Conservation (phyloP, 2,797 vertebrate genomes). For the Crenichthys baileyi region DNA sequence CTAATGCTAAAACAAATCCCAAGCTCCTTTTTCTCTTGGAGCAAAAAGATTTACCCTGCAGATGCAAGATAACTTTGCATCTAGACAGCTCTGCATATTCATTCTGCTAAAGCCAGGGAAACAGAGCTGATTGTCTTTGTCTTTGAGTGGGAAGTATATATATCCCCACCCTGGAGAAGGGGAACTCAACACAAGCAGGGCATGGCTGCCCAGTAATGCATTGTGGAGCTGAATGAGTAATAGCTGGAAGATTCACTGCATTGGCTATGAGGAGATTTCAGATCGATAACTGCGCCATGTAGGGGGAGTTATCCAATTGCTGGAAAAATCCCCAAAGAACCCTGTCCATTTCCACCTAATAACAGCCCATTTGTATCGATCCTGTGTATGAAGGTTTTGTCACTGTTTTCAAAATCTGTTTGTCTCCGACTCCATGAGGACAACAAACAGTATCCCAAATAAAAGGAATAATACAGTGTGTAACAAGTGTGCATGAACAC, state of each 20-base stretch:
- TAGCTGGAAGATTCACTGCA: constrained; percentile 32
- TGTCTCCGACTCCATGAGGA: constrained; percentile 19
- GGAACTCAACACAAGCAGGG: constrained; percentile 28
- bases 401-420: constrained; percentile 35
- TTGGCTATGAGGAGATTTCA: constrained; percentile 38
- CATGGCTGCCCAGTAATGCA: constrained; percentile 18
- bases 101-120: constrained; percentile 22
- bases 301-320: constrained; percentile 53
- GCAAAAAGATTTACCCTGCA: constrained; percentile 31
- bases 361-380: constrained; percentile 50
- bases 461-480: constrained; percentile 16
- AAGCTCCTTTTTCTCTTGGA: constrained; percentile 32
- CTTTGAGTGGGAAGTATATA: constrained; percentile 28
- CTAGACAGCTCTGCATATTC: constrained; percentile 25
- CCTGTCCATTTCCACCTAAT: constrained; percentile 49
- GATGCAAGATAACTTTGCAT: constrained; percentile 42
- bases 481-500: constrained; percentile 19
- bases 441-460: constrained; percentile 18
- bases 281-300: constrained; percentile 49
- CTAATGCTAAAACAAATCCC: constrained; percentile 31
- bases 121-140: constrained; percentile 45
- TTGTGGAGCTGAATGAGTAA: constrained; percentile 39
- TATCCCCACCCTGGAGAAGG: constrained; percentile 27
- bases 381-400: constrained; percentile 33
- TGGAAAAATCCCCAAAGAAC: constrained; percentile 52